Evolutionary conservation across 2,113 vertebrate genomes (phyloP).

Genomic region (Pyxicephalus adspersus): DNA sequence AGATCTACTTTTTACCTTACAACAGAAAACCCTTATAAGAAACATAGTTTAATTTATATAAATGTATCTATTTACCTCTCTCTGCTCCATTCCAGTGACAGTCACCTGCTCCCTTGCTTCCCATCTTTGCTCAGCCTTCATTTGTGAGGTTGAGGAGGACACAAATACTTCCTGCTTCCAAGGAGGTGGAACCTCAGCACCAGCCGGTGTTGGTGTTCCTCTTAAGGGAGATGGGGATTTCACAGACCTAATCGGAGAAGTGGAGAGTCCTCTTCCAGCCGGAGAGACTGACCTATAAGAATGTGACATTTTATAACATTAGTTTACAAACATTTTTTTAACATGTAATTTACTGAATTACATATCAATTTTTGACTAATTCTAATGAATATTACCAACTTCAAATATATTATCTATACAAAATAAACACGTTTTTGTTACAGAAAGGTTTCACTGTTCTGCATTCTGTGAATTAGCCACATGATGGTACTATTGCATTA

Average conservation of each 20-base stretch:
- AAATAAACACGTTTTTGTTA: no score
- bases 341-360: no score
- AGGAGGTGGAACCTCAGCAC: constrained; percentile 87
- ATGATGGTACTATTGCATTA: neutral
- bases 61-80: constrained; percentile 67
- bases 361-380: no score
- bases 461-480: constrained; percentile 1
- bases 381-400: no score
- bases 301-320: no score
- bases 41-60: no score
- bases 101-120: constrained; percentile 80
- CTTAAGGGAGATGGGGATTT: constrained; percentile 89
- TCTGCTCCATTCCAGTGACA: constrained; percentile 59
- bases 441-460: neutral
- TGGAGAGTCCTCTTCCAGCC: constrained; percentile 79
- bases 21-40: no score
- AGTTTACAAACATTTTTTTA: no score
- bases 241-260: constrained; percentile 89
- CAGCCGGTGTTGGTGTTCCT: constrained; percentile 62
- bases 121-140: constrained; percentile 84
- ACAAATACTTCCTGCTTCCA: constrained; percentile 89
- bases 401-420: no score
- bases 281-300: constrained; percentile 86
- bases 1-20: neutral
- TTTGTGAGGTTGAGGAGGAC: constrained; percentile 73